Conservation (phyloP, 2,888 invertebrate genomes). For the Stenchaetothrips biformis region DNA sequence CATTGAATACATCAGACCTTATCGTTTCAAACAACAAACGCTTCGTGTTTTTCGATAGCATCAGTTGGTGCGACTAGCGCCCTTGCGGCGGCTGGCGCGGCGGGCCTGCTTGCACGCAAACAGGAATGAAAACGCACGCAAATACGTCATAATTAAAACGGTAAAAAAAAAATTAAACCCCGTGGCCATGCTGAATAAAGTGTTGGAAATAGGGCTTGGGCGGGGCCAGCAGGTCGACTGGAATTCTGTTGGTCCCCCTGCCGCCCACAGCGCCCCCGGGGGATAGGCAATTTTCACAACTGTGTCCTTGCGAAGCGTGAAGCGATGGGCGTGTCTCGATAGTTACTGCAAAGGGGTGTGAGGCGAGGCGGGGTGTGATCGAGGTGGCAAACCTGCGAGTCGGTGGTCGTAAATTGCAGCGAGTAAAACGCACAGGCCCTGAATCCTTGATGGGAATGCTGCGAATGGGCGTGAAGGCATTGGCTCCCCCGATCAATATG, state of each 20-base stretch:
- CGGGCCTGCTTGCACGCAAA: not conserved
- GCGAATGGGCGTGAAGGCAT: not conserved
- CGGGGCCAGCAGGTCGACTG: not conserved
- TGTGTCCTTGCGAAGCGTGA: too few species aligned
- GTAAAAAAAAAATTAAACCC: not conserved
- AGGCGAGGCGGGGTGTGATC: too few species aligned
- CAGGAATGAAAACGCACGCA: not conserved
- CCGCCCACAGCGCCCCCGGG: too few species aligned
- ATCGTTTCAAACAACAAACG: not conserved
- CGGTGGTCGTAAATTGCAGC: not conserved
- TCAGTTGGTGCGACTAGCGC: not conserved
- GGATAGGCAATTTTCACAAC: too few species aligned
- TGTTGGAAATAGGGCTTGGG: not conserved
- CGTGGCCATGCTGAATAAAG: not conserved
- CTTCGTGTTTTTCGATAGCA: not conserved
- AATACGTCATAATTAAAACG: not conserved
- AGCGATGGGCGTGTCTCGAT: too few species aligned
- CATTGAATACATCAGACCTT: conserved; percentile 14
- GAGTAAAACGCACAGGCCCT: conserved; percentile 5
- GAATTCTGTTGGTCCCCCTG: too few species aligned
- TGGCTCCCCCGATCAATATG: not conserved
- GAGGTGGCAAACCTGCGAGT: too few species aligned
- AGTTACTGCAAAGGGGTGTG: too few species aligned
- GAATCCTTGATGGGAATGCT: not conserved
- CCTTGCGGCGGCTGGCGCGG: not conserved